Evolutionary conservation across 1,140 invertebrate genomes (phyloP), one percentile per base, ranked within the genome.

Genomic region (Sitobion miscanthi): DNA sequence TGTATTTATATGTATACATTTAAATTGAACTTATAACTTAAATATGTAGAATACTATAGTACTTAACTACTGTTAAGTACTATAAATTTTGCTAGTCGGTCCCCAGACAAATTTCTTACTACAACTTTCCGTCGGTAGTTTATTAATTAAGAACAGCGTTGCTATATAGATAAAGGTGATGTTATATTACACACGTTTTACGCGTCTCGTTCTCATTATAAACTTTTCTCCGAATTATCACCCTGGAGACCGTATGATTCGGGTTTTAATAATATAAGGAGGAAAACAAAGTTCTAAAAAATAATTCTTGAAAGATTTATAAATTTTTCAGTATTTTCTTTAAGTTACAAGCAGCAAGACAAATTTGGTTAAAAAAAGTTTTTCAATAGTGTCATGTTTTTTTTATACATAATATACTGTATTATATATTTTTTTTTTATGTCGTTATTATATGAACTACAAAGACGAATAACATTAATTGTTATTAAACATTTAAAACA

Each of bases 201-300:
- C 23, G 91, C 49, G 69, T 86, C 77, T 86, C 49, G 49, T 83
- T 93, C 91, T 93, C 91, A 85, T 93, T 93, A 93, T 57, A 93
- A 93, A 93, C 82, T 93, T 93, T 93, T 93, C 42, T 92, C 42
- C 82, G 49, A 93, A 93, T 93, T 93, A 93, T 93, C 91, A 52
- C 91, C 82, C 82, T 52, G 35, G 69, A 93, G 82, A 93, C 91
- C 82, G 91, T 82, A 57, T 85, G 91, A 93, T 93, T 93, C 54
- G 21, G 52, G 35, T 54, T 93, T 93, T 54, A 86, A 93, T 93
- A 93, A 93, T 93, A 86, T 57, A 93, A 93, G 25, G 8, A 38
- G 20, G n/a, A 83, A 57, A 38, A 93, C 82, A 93, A 92, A 93
- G 91, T 93, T 85, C 17, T 54, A 86, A 86, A 93, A 85, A 91